Conservation (phyloP, 2,113 vertebrate species). For the Syrrhaptes paradoxus region DNA sequence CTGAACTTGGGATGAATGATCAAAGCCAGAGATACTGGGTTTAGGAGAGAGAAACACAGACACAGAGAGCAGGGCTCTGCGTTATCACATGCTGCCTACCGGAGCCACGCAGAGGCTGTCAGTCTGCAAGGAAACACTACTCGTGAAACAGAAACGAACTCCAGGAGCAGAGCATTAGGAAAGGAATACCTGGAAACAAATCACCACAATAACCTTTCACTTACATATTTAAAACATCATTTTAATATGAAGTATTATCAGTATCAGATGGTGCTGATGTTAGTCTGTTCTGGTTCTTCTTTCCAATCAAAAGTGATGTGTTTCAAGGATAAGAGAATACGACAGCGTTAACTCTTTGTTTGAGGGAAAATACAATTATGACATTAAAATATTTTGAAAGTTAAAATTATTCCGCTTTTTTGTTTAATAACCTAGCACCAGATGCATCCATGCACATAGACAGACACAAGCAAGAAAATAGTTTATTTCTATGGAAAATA, state of each 20-base stretch:
- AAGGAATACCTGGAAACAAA: not conserved
- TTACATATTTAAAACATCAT: not conserved
- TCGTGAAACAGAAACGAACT: not conserved
- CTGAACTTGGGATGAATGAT: not conserved
- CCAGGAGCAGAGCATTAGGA: not conserved
- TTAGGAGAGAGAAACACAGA: not conserved
- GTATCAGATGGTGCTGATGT: not conserved
- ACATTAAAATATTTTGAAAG: slow-evolving; percentile 39
- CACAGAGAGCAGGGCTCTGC: not conserved
- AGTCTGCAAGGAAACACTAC: not conserved
- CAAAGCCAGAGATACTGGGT: not conserved
- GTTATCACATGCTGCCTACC: not conserved
- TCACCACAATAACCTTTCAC: not conserved
- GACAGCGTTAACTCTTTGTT: slow-evolving; percentile 21
- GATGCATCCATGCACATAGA: not conserved
- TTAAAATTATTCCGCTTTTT: not conserved
- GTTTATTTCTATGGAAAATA: not conserved
- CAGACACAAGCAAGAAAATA: not conserved
- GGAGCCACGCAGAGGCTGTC: not conserved
- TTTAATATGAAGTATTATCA: not conserved
- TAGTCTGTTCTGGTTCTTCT: not conserved
- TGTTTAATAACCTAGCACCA: not conserved
- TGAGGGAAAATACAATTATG: slow-evolving; percentile 38
- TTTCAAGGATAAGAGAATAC: not conserved
- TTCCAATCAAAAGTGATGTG: not conserved